phyloP scores from a whole-genome alignment of 2,888 invertebrate species.

The Caenorhabditis sp. region DNA sequence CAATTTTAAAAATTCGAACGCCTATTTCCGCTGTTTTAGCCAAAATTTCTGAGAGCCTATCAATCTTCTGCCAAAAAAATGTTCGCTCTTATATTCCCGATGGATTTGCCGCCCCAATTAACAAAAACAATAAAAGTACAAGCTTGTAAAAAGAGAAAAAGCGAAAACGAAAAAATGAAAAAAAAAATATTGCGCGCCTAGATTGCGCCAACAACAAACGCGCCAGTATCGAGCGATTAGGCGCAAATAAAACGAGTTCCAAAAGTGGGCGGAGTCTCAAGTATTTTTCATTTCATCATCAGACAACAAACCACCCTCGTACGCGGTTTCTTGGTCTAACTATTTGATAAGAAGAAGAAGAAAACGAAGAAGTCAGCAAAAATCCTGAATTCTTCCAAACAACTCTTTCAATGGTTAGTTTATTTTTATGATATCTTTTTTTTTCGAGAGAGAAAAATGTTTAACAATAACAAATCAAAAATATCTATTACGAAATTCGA shows the following conservation, averaged over 20 bases:
- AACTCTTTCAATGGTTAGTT: neutral
- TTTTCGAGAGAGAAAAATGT: neutral
- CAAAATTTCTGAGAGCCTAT: too few relatives aligned
- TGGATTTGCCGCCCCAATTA: too few relatives aligned
- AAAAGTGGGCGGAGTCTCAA: slow-evolving; percentile 25
- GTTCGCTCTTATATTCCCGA: too few relatives aligned
- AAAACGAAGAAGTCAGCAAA: neutral
- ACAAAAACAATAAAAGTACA: neutral
- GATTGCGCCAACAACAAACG: neutral
- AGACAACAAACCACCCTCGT: slow-evolving; percentile 4
- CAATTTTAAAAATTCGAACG: too few relatives aligned
- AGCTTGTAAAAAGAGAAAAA: slow-evolving; percentile 1
- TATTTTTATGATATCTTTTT: neutral
- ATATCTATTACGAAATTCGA: neutral
- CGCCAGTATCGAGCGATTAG: slow-evolving; percentile 15
- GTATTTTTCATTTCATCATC: neutral
- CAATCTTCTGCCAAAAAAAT: too few relatives aligned
- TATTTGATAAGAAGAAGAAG: neutral
- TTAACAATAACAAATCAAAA: neutral
- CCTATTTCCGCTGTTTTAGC: too few relatives aligned
- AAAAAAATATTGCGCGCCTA: slow-evolving; percentile 5
- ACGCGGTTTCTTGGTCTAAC: neutral
- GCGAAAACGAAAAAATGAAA: slow-evolving; percentile 15
- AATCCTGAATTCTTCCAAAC: neutral
- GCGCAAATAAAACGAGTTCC: slow-evolving; percentile 2